Percentiles rank a stretch among this genome's conserved stretches.
Conservation (phyloP, 2,113 vertebrate genomes). For the Mustela nigripes region DNA sequence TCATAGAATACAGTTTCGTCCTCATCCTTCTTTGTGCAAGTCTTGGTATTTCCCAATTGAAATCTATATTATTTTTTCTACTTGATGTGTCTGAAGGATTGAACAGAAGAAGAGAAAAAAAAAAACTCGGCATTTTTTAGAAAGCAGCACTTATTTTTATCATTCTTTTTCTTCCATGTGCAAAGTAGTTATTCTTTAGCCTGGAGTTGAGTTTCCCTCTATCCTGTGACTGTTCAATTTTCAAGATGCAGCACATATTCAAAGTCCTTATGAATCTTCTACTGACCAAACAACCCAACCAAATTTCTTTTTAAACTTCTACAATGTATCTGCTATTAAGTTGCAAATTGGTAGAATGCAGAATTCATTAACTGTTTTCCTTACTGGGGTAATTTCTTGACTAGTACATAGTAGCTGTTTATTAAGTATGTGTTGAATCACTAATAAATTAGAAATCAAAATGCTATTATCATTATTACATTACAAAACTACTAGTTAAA, state of each 20-base stretch:
- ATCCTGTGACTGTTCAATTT: background rate
- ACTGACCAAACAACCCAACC: background rate
- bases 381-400: background rate
- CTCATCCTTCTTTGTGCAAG: background rate
- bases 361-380: background rate
- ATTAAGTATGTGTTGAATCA: background rate
- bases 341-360: background rate
- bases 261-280: background rate
- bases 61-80: slow-evolving; percentile 12
- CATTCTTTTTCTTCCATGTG: background rate
- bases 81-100: background rate
- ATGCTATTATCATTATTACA: background rate
- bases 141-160: background rate
- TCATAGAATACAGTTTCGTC: background rate
- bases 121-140: background rate
- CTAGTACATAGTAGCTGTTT: background rate
- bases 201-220: background rate
- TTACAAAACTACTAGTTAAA: slow-evolving; percentile 1
- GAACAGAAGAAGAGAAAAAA: background rate
- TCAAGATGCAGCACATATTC: background rate
- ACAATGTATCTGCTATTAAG: background rate
- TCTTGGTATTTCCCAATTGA: background rate
- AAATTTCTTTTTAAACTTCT: background rate
- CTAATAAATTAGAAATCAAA: background rate
- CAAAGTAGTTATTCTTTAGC: slow-evolving; percentile 9